Evolutionary conservation across 2,113 vertebrate species (phyloP).

Genomic region (Notiomystis cincta): DNA sequence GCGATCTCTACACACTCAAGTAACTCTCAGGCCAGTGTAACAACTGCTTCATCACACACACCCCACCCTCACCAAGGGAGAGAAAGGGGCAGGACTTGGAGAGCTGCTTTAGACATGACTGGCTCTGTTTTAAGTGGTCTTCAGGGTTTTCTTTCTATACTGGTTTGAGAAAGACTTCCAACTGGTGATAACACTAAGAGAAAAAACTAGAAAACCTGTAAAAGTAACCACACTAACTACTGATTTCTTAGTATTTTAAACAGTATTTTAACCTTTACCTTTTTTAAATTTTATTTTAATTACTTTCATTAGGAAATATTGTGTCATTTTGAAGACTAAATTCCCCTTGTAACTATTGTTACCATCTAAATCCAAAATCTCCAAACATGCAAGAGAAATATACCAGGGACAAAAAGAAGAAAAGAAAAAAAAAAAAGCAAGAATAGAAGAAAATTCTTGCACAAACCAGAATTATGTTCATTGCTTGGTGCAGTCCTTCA

Average conservation of each 20-base stretch:
- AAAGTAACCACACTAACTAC: neutral
- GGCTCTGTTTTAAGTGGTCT: neutral
- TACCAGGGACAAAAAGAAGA: fast-evolving
- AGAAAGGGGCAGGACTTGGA: neutral
- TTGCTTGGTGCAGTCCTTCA: neutral
- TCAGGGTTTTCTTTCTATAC: neutral
- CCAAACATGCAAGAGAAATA: neutral
- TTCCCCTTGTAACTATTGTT: neutral
- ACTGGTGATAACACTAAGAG: neutral
- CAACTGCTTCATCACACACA: neutral
- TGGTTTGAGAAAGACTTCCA: neutral
- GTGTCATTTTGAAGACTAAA: neutral
- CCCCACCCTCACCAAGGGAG: neutral
- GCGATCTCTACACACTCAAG: neutral
- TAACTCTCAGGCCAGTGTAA: neutral
- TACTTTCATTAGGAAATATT: neutral
- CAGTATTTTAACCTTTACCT: neutral
- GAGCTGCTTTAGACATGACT: neutral
- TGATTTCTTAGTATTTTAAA: neutral
- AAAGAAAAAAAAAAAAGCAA: neutral
- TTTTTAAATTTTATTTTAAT: neutral
- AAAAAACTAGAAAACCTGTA: neutral
- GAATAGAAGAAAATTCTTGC: neutral
- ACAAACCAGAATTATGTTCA: neutral
- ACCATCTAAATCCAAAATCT: neutral